These are phyloP conservation scores for Lepidocolaptes lacrymiger DNA, from an alignment of 2,797 vertebrate species.

Conservation along the genomic window DNA sequence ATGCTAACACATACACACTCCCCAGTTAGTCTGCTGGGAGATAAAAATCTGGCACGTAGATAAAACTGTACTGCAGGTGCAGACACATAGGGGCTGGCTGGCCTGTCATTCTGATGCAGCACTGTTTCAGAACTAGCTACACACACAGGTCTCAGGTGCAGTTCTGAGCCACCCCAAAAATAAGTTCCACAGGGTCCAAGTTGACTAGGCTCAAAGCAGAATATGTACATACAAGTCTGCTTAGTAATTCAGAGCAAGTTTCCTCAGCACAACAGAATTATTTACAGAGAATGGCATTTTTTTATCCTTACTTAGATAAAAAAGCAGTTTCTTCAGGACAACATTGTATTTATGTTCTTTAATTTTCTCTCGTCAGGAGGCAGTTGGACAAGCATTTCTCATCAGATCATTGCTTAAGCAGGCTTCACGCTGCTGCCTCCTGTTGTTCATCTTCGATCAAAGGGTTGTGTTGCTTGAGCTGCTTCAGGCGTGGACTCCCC, in stretches of 20 bases:
- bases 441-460: not conserved
- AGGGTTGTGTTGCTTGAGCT: rapidly evolving
- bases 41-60: not conserved
- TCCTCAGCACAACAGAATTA: not conserved
- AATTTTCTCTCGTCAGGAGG: not conserved
- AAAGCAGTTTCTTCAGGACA: not conserved
- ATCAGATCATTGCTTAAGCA: not conserved
- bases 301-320: not conserved
- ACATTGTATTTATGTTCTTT: not conserved
- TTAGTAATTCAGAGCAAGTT: not conserved
- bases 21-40: not conserved
- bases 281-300: not conserved
- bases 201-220: not conserved
- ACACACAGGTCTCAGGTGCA: not conserved
- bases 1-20: not conserved
- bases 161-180: not conserved
- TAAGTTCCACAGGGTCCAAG: not conserved
- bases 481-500: not conserved
- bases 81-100: not conserved
- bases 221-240: not conserved
- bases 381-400: rapidly evolving
- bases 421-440: constrained; percentile 36
- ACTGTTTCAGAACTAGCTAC: constrained; percentile 20
- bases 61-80: not conserved
- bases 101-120: not conserved